Percentiles rank a stretch among this genome's conserved stretches.
These are phyloP conservation scores for Sylvilagus bachmani DNA, from an alignment of 2,113 vertebrate genomes.

Conservation along the genomic window DNA sequence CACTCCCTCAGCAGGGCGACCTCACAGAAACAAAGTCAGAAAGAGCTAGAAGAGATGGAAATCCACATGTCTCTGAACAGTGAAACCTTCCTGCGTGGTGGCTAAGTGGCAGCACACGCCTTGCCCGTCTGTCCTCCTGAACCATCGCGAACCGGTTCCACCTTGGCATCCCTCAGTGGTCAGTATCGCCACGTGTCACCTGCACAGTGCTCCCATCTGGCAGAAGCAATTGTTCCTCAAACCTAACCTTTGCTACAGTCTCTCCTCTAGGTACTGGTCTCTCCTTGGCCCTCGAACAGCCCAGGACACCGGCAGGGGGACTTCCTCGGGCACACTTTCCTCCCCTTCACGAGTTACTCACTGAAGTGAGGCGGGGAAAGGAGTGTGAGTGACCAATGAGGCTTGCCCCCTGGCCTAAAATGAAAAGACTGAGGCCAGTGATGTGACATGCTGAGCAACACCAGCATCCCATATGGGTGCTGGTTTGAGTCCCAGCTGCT, in stretches of 20 bases:
- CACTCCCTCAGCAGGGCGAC: not conserved
- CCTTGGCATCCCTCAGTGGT: not conserved
- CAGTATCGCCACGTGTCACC: not conserved
- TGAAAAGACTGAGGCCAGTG: not conserved
- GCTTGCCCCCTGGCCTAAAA: not conserved
- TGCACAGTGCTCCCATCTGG: not conserved
- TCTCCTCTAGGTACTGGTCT: not conserved
- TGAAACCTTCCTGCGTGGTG: not conserved
- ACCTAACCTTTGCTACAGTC: not conserved
- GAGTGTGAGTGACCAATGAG: not conserved
- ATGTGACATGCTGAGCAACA: no score
- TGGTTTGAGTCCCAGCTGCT: no score
- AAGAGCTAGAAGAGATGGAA: not conserved
- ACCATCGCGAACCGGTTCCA: fast-evolving
- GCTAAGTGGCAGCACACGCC: not conserved
- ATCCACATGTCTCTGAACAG: not conserved
- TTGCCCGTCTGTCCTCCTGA: not conserved
- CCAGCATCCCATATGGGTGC: no score
- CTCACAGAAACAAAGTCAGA: not conserved
- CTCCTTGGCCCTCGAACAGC: not conserved
- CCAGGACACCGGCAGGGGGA: not conserved
- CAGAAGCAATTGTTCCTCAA: not conserved
- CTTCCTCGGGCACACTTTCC: not conserved
- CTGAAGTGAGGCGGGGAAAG: not conserved
- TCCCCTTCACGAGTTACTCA: not conserved